These are phyloP conservation scores for Encarsia formosa DNA, from an alignment of 2,888 invertebrate species.

Conservation along the genomic window DNA sequence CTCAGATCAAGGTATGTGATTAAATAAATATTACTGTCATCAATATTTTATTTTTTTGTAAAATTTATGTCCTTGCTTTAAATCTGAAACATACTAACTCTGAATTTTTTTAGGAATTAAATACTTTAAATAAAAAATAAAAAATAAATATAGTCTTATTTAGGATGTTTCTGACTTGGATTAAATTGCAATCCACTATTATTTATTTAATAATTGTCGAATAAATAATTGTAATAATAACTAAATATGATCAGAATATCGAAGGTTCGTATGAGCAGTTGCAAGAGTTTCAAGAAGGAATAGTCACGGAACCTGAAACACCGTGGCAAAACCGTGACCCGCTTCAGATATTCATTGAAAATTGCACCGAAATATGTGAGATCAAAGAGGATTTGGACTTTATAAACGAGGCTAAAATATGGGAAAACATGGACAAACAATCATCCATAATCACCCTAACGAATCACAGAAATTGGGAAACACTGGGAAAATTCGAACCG, in stretches of 20 bases:
- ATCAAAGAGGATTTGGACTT: slow-evolving; percentile 8
- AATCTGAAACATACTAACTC: no score
- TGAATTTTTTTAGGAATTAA: background rate
- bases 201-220: no score
- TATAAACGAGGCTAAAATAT: slow-evolving; percentile 20
- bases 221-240: no score
- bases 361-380: slow-evolving; percentile 12
- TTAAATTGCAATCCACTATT: no score
- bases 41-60: no score
- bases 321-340: slow-evolving; percentile 25
- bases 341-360: slow-evolving; percentile 7
- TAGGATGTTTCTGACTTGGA: background rate
- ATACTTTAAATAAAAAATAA: background rate
- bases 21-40: no score
- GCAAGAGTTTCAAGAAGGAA: slow-evolving; percentile 26
- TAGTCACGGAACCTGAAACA: slow-evolving; percentile 32
- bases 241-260: slow-evolving; percentile 10
- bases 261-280: slow-evolving; percentile 13
- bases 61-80: no score
- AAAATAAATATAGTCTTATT: background rate
- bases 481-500: slow-evolving; percentile 36
- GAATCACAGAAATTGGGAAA: slow-evolving; percentile 43
- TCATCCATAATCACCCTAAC: slow-evolving; percentile 21
- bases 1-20: slow-evolving; percentile 30
- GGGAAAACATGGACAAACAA: slow-evolving; percentile 29